Conservation (phyloP, 2,797 vertebrate species). For the Crax fasciolata region DNA sequence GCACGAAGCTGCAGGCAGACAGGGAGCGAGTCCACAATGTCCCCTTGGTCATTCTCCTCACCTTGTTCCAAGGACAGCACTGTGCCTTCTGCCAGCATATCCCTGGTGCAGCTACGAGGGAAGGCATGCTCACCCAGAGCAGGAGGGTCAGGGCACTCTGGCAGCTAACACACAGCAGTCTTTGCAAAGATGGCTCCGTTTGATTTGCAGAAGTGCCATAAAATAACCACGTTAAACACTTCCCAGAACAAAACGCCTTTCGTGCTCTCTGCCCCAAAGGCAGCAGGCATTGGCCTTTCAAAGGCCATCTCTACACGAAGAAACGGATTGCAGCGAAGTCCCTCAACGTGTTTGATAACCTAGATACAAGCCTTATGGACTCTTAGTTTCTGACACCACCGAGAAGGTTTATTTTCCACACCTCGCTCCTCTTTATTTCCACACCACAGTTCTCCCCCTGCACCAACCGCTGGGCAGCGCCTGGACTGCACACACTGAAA, state of each 20-base stretch:
- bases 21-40: background rate
- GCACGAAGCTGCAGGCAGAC: accelerated
- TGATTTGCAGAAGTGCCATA: background rate
- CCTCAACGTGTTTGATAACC: background rate
- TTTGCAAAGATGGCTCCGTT: accelerated
- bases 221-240: background rate
- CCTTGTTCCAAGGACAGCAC: background rate
- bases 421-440: conserved; percentile 28
- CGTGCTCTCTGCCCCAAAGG: background rate
- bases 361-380: background rate
- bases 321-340: background rate
- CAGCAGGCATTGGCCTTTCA: background rate
- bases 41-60: background rate
- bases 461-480: background rate
- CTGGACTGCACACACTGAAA: background rate
- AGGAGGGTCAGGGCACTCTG: accelerated
- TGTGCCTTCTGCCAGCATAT: background rate
- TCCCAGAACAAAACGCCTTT: background rate
- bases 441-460: conserved; percentile 29
- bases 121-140: accelerated
- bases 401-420: conserved; percentile 30
- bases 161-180: accelerated
- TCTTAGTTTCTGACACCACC: background rate
- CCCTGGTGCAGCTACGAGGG: background rate
- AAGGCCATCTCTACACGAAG: background rate